These are phyloP conservation scores for Galaxias olidus DNA, from an alignment of 2,797 vertebrate species.

Conservation along the genomic window DNA sequence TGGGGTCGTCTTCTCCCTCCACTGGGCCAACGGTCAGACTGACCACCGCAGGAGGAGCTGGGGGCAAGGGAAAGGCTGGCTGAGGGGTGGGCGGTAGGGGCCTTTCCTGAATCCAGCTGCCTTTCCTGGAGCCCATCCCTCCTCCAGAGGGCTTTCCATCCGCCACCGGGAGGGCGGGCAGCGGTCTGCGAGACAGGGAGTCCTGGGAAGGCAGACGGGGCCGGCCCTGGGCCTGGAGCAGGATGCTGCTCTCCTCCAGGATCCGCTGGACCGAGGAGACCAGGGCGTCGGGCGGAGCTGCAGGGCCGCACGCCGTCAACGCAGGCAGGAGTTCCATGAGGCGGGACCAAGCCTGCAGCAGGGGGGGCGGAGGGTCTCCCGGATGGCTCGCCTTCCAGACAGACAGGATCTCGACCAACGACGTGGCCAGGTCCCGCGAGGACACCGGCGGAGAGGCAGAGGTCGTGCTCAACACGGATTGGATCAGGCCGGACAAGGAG, in stretches of 20 bases:
- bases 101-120: constrained; percentile 92
- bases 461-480: constrained; percentile 60
- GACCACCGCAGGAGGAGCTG: constrained; percentile 51
- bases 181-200: constrained; percentile 85
- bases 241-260: constrained; percentile 75
- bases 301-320: constrained; percentile 58
- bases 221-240: constrained; percentile 76
- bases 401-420: constrained; percentile 77
- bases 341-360: constrained; percentile 75
- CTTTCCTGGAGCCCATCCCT: constrained; percentile 84
- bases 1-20: constrained; percentile 71
- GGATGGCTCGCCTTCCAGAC: constrained; percentile 75
- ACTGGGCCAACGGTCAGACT: constrained; percentile 57
- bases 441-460: constrained; percentile 56
- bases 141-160: constrained; percentile 71
- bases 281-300: constrained; percentile 71
- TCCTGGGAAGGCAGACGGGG: constrained; percentile 87
- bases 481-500: constrained; percentile 69
- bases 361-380: constrained; percentile 68
- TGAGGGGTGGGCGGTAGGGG: constrained; percentile 87
- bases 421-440: constrained; percentile 73
- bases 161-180: constrained; percentile 83
- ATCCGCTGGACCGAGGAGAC: constrained; percentile 70
- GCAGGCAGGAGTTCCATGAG: constrained; percentile 77
- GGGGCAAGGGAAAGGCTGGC: constrained; percentile 67